Evolutionary conservation across 1,140 invertebrate species (phyloP), one percentile per base, ranked within the genome.

Genomic region (Microplitis demolitor): DNA sequence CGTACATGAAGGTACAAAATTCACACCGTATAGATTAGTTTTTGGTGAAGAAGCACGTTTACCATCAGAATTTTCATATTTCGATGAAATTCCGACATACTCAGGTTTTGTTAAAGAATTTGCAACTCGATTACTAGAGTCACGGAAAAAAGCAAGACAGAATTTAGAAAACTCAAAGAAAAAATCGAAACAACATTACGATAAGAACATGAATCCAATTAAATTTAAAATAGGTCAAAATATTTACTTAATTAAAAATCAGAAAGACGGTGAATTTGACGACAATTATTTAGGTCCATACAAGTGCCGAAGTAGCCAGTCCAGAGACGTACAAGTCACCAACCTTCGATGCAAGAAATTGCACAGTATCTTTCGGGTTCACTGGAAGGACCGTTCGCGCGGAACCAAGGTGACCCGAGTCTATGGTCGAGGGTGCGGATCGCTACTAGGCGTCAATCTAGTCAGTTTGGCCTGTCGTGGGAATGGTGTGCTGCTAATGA

Each of bases 1-100:
- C 5, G n/a, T 54, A 31, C 72, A 73, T 16, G 58, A 71, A 9
- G 66, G 63, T 4, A 73, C 69, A 1, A 69, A 67, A 11, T 74
- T 69, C 37, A 56, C 58, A 0, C 72, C 75, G 0, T 60, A 63
- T 33, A 58, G 73, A 58, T 16, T 76, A 34, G 53, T 76, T 0
- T 76, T 66, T 45, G 66, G 71, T 0, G 61, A 61, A 58, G 34
- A 14, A 39, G 62, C 64, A 3, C 62, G 67, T 9, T 16, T 50
- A 54, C 53, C 53, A 14, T 54, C 53, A 54, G 53, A 54, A 0
- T 54, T 54, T 13, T 14, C 13, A 1, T 54, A 54, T 9, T 2
- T 54, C 8, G 14, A 54, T 13, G 53, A 54, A 8, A 54, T 54
- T 11, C 14, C 14, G 1, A 54, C 53, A 1, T 54, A 54, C 14